Evolutionary conservation across 2,888 invertebrate species (phyloP).

Genomic region (Agrotis ipsilon): DNA sequence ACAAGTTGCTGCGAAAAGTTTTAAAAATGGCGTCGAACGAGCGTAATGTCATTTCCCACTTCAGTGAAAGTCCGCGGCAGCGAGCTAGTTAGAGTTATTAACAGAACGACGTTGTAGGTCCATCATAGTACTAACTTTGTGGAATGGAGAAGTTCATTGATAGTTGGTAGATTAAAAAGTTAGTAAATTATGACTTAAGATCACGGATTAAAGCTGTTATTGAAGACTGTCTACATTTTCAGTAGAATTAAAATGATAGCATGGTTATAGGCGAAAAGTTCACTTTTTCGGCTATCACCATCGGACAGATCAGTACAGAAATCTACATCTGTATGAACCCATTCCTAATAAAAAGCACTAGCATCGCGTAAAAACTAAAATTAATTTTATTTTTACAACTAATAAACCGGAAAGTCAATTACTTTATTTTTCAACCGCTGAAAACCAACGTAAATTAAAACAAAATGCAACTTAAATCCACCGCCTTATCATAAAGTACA

Average conservation of each 20-base stretch:
- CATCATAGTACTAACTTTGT: slow-evolving; percentile 55
- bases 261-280: too few relatives aligned
- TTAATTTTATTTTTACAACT: too few relatives aligned
- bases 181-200: neutral
- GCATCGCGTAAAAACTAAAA: too few relatives aligned
- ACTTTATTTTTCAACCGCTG: slow-evolving; percentile 12
- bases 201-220: neutral
- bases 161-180: slow-evolving; percentile 7
- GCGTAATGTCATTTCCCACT: slow-evolving; percentile 56
- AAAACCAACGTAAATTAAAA: slow-evolving; percentile 37
- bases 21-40: slow-evolving; percentile 48
- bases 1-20: slow-evolving; percentile 41
- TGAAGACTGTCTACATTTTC: neutral
- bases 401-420: too few relatives aligned
- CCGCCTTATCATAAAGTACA: slow-evolving; percentile 30
- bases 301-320: too few relatives aligned
- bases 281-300: too few relatives aligned
- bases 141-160: slow-evolving; percentile 26
- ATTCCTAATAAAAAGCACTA: too few relatives aligned
- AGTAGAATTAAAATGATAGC: neutral
- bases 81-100: slow-evolving; percentile 59
- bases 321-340: too few relatives aligned
- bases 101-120: slow-evolving; percentile 37
- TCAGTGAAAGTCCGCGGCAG: slow-evolving; percentile 32
- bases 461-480: slow-evolving; percentile 44